Percentiles rank a stretch among this genome's conserved stretches.
Conservation (phyloP, 1,140 invertebrate genomes). For the Anoplolepis gracilipes region DNA sequence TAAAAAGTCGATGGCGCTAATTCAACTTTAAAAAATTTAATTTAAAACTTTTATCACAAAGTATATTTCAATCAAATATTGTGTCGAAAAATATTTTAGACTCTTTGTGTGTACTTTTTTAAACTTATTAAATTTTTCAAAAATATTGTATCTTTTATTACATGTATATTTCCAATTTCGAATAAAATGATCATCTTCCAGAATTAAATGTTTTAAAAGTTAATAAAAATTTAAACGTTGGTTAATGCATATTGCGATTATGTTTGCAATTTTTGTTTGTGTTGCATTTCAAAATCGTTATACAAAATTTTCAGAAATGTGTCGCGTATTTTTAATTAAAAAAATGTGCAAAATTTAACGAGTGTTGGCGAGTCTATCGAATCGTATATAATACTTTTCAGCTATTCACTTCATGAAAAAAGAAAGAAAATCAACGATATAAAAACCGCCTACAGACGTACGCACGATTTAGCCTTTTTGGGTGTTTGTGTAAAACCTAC, state of each 20-base stretch:
- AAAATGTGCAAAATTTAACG: slow-evolving; percentile 71
- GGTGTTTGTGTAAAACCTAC: slow-evolving; percentile 67
- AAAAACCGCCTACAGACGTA: neutral
- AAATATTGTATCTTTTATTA: neutral
- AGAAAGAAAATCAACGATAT: slow-evolving; percentile 22
- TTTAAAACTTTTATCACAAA: too few species aligned
- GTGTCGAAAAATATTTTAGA: too few species aligned
- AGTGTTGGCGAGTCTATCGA: slow-evolving; percentile 65
- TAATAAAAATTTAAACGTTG: neutral
- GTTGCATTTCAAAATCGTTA: neutral
- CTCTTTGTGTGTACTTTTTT: too few species aligned
- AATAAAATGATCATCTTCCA: neutral
- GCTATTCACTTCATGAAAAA: slow-evolving; percentile 41
- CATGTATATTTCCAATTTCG: neutral
- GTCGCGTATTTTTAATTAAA: slow-evolving; percentile 73
- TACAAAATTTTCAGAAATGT: neutral
- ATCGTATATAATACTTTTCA: slow-evolving; percentile 75
- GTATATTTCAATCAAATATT: too few species aligned
- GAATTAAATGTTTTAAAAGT: neutral
- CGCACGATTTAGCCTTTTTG: slow-evolving; percentile 36
- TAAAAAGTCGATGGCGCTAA: too few species aligned
- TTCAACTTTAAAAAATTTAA: too few species aligned
- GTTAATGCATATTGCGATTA: neutral
- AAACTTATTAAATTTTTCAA: neutral
- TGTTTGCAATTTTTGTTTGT: neutral